These are phyloP conservation scores for Yponomeuta sedellus DNA, from an alignment of 2,888 invertebrate species.

Conservation along the genomic window DNA sequence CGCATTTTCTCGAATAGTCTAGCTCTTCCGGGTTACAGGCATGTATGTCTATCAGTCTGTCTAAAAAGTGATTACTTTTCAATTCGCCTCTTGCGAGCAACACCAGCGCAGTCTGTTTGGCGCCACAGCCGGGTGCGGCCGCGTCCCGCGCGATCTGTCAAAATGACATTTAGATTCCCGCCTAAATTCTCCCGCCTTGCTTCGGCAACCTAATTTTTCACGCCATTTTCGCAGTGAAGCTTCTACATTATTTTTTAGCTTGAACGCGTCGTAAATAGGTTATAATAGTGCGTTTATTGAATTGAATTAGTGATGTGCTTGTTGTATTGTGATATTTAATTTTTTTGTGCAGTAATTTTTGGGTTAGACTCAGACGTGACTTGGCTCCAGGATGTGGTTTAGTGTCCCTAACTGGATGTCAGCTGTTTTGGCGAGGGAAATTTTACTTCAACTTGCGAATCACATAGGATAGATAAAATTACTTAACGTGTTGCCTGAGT, in stretches of 20 bases:
- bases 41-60: too few relatives aligned
- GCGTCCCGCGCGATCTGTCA: neutral
- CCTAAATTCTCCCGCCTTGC: neutral
- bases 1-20: too few relatives aligned
- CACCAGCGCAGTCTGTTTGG: neutral
- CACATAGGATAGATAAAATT: too few relatives aligned
- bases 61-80: too few relatives aligned
- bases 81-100: neutral
- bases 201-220: neutral
- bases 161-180: conserved; percentile 1
- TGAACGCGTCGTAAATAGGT: neutral
- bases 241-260: neutral
- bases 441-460: neutral
- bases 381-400: neutral
- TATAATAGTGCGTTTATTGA: neutral
- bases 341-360: neutral
- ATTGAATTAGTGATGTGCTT: neutral
- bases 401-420: neutral
- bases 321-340: neutral
- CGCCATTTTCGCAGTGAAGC: neutral
- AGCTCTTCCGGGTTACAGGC: too few relatives aligned
- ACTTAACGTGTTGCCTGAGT: too few relatives aligned
- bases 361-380: neutral
- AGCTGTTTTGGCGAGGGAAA: neutral
- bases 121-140: neutral